These are phyloP conservation scores for Xiphorhynchus elegans DNA, from an alignment of 2,113 vertebrate species.

Conservation along the genomic window DNA sequence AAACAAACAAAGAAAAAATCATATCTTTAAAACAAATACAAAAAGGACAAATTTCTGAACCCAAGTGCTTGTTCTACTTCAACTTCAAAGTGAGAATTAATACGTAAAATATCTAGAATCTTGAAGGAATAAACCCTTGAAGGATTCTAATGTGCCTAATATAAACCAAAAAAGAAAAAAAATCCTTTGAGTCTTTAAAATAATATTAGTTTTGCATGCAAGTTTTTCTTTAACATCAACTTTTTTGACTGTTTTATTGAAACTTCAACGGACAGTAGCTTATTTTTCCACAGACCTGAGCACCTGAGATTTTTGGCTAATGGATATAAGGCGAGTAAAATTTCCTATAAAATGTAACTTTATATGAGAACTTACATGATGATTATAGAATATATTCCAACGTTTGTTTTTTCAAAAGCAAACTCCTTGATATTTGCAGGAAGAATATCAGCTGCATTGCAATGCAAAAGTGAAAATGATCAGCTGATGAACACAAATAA, in stretches of 20 bases:
- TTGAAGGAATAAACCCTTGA: constrained; percentile 44
- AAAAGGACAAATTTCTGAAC: neutral
- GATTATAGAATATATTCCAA: constrained; percentile 65
- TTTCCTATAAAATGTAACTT: constrained; percentile 73
- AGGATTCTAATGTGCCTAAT: constrained; percentile 24
- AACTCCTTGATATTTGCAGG: constrained; percentile 14
- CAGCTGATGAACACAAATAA: constrained; percentile 24
- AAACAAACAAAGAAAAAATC: neutral
- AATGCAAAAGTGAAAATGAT: constrained; percentile 40
- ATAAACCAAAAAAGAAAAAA: constrained; percentile 19
- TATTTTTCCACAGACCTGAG: constrained; percentile 76
- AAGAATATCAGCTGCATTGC: constrained; percentile 6
- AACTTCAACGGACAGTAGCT: constrained; percentile 77
- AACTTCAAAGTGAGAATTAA: constrained; percentile 23
- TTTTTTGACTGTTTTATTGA: constrained; percentile 73
- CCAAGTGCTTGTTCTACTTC: neutral
- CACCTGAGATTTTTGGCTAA: constrained; percentile 80
- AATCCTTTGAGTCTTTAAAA: constrained; percentile 49
- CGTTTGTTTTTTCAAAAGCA: constrained; percentile 45
- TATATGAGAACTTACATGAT: constrained; percentile 68
- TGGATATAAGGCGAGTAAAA: constrained; percentile 71
- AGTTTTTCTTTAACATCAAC: constrained; percentile 68
- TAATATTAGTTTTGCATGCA: constrained; percentile 67
- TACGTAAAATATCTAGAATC: neutral
- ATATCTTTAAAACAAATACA: neutral